Percentiles rank a stretch among this genome's conserved stretches.
phyloP scores from a whole-genome alignment of 2,888 invertebrate genomes.

The Eilema caniola region DNA sequence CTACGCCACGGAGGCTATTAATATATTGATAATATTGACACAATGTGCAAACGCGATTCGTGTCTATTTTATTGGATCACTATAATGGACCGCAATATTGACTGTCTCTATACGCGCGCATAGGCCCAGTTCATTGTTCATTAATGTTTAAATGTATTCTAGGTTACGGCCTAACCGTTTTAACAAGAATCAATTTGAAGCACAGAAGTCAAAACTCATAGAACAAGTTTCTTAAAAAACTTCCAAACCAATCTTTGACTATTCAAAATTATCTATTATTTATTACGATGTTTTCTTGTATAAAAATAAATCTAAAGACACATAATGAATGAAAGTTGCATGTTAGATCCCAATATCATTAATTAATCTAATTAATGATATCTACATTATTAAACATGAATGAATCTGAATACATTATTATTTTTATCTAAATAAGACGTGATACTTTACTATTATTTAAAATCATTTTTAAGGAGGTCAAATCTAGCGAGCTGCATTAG shows the following conservation, averaged over 20 bases:
- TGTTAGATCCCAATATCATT: not conserved
- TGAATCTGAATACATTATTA: not conserved
- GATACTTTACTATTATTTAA: not conserved
- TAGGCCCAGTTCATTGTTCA: not conserved
- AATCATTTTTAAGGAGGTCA: not conserved
- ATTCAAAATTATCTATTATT: not conserved
- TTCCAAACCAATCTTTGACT: not conserved
- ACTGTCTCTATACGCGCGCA: not conserved
- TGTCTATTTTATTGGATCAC: too few species aligned
- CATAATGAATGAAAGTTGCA: not conserved
- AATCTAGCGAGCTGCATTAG: not conserved
- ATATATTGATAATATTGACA: too few species aligned
- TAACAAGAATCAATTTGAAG: not conserved
- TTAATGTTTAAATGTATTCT: not conserved
- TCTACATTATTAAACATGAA: not conserved
- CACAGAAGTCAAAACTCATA: not conserved
- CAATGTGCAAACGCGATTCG: too few species aligned
- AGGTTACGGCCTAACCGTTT: not conserved
- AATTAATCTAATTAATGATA: not conserved
- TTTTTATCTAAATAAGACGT: not conserved
- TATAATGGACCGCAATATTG: too few species aligned
- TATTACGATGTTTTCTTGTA: not conserved
- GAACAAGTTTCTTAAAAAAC: not conserved
- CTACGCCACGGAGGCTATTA: too few species aligned
- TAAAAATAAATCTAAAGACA: not conserved